A percentile compares a stretch with the other conserved stretches of the same genome.
phyloP scores from a whole-genome alignment of 2,113 vertebrate species.

The Fulica atra region DNA sequence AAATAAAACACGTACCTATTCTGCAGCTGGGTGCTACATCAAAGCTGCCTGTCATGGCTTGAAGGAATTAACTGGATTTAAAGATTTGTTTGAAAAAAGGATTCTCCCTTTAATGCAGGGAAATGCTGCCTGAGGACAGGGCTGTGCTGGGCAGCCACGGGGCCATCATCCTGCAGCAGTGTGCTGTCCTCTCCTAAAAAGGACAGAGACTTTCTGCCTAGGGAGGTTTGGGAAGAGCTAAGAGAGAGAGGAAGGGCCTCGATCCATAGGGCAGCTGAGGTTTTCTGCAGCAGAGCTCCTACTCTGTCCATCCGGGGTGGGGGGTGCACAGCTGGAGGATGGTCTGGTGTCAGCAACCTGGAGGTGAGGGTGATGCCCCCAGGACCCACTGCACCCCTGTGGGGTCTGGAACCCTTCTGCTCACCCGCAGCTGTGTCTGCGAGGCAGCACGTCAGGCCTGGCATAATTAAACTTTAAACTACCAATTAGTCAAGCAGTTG shows the following conservation, averaged over 20 bases:
- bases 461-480: constrained; percentile 77
- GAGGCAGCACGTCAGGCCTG: background rate
- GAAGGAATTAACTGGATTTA: background rate
- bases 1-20: background rate
- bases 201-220: background rate
- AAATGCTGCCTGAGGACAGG: background rate
- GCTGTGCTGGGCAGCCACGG: background rate
- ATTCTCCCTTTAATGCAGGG: background rate
- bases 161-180: background rate
- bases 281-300: background rate
- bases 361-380: background rate
- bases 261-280: background rate
- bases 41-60: background rate
- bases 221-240: background rate
- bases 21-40: background rate
- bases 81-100: background rate
- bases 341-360: background rate
- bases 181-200: background rate
- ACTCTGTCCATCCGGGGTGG: background rate
- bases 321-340: background rate
- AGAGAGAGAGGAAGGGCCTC: background rate
- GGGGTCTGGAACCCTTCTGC: background rate
- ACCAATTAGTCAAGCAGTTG: constrained; percentile 75
- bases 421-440: background rate
- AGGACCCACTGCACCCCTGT: accelerated